Evolutionary conservation across 2,797 vertebrate genomes (phyloP).

Genomic region (Dallia pectoralis): DNA sequence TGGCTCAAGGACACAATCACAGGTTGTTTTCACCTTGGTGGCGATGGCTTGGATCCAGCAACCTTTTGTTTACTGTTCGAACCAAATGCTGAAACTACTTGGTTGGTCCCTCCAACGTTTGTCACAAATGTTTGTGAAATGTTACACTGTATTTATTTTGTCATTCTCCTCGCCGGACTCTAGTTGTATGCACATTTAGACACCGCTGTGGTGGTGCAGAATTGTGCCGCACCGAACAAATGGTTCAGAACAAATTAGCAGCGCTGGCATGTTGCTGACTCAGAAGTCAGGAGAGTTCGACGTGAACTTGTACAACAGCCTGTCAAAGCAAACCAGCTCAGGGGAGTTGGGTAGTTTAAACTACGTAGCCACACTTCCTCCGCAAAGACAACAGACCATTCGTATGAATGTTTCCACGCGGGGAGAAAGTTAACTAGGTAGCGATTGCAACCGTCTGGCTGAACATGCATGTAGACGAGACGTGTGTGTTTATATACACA

Average conservation of each 20-base stretch:
- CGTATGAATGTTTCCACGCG: not conserved
- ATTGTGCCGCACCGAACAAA: not conserved
- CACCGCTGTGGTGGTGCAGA: not conserved
- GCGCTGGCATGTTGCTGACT: conserved; percentile 43
- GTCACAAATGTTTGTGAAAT: not conserved
- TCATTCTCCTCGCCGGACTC: not conserved
- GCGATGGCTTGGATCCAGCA: too few relatives aligned
- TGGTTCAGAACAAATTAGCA: conserved; percentile 34
- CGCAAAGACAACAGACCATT: conserved; percentile 1
- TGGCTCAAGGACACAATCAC: too few relatives aligned
- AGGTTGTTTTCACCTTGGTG: too few relatives aligned
- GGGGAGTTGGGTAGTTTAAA: not conserved
- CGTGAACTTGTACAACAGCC: conserved; percentile 15
- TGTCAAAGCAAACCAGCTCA: conserved; percentile 13
- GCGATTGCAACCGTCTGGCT: not conserved
- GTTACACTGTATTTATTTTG: not conserved
- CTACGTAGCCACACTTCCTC: not conserved
- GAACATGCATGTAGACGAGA: conserved; percentile 1
- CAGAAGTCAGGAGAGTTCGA: conserved; percentile 5
- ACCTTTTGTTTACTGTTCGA: too few relatives aligned
- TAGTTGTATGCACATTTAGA: not conserved
- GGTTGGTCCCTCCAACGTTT: not conserved
- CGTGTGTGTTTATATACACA: too few relatives aligned
- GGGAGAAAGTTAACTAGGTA: not conserved
- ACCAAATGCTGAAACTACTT: not conserved